phyloP scores from a whole-genome alignment of 2,113 vertebrate genomes.

The Istiophorus platypterus region DNA sequence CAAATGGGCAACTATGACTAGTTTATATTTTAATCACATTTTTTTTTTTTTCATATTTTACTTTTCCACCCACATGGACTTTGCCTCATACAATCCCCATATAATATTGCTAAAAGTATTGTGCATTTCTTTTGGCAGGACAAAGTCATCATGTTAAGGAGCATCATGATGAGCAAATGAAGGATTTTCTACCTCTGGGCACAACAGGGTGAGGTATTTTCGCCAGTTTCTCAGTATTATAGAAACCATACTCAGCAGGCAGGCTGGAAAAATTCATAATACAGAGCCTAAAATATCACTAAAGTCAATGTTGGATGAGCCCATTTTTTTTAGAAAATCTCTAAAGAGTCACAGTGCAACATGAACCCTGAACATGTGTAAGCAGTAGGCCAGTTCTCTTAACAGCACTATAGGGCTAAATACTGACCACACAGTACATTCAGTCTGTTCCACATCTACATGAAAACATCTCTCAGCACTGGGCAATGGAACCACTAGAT shows the following conservation, averaged over 20 bases:
- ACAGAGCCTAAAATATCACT: constrained; percentile 27
- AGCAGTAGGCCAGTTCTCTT: constrained; percentile 53
- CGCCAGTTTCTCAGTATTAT: constrained; percentile 13
- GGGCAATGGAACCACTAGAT: constrained; percentile 12
- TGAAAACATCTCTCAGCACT: constrained; percentile 20
- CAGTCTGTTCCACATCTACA: constrained; percentile 43
- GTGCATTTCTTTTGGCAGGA: not conserved
- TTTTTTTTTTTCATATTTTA: not conserved
- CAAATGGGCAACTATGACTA: no score
- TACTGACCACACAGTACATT: constrained; percentile 63
- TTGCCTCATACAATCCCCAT: constrained; percentile 7
- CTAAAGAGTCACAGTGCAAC: constrained; percentile 71
- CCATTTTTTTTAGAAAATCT: constrained; percentile 61
- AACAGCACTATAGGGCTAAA: constrained; percentile 49
- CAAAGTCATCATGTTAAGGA: constrained; percentile 8
- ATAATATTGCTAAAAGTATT: not conserved
- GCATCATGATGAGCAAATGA: constrained; percentile 12
- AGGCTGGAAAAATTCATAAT: constrained; percentile 13
- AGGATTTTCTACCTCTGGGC: not conserved
- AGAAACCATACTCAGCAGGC: constrained; percentile 1
- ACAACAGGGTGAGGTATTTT: constrained; percentile 3
- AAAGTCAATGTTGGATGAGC: constrained; percentile 32
- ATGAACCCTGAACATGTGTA: constrained; percentile 70
- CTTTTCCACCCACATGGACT: not conserved
- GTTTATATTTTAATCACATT: constrained; percentile 16